Evolutionary conservation across 1,140 invertebrate genomes (phyloP).

Genomic region (Chlorops oryzae): DNA sequence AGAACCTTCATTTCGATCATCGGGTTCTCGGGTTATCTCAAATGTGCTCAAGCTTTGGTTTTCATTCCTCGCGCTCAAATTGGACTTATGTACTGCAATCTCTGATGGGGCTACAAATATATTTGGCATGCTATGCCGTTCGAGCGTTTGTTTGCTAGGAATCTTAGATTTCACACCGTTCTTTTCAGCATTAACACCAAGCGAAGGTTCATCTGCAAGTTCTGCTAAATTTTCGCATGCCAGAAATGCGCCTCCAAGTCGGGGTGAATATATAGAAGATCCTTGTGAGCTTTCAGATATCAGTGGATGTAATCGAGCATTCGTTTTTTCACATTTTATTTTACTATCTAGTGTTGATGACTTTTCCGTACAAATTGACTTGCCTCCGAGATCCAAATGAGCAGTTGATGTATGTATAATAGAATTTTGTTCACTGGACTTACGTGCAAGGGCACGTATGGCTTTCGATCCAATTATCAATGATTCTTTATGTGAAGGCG

Average conservation of each 20-base stretch:
- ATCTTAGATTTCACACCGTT: slow-evolving; percentile 11
- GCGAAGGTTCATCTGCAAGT: slow-evolving; percentile 51
- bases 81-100: no score
- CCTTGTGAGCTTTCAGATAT: slow-evolving; percentile 54
- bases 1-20: no score
- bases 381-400: slow-evolving; percentile 42
- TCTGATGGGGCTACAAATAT: slow-evolving; percentile 54
- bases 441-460: slow-evolving; percentile 32
- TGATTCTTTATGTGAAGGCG: slow-evolving; percentile 35
- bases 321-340: no score
- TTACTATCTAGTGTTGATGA: slow-evolving; percentile 4
- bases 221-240: slow-evolving; percentile 61
- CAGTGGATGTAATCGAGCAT: slow-evolving; percentile 2
- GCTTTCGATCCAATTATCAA: slow-evolving; percentile 38
- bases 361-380: slow-evolving; percentile 30
- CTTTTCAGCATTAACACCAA: slow-evolving; percentile 15
- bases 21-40: no score
- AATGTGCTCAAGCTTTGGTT: no score
- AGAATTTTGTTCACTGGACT: slow-evolving; percentile 35
- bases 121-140: slow-evolving; percentile 49
- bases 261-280: slow-evolving; percentile 52
- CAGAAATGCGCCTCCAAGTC: slow-evolving; percentile 50
- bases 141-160: no score
- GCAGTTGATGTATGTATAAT: slow-evolving; percentile 50
- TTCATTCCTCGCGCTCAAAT: no score